These are phyloP conservation scores for Hemitrygon akajei DNA, from an alignment of 2,797 vertebrate genomes.

Conservation along the genomic window DNA sequence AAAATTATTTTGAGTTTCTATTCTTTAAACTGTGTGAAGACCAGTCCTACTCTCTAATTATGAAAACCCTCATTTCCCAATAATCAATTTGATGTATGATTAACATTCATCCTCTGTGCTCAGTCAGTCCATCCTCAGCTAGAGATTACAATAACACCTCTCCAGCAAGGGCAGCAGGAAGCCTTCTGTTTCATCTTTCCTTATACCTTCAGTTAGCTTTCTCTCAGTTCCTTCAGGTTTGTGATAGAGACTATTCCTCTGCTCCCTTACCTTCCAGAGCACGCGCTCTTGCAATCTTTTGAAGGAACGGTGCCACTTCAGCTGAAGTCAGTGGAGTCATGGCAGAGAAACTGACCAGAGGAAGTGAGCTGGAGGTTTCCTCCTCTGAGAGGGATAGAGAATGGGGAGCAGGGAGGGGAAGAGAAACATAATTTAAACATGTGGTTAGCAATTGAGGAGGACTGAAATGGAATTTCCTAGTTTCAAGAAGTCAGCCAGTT, in stretches of 20 bases:
- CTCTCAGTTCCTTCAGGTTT: not conserved
- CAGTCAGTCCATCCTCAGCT: too few species aligned
- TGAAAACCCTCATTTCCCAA: too few species aligned
- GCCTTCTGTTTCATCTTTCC: not conserved
- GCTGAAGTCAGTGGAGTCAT: slow-evolving; percentile 72
- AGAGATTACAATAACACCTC: too few species aligned
- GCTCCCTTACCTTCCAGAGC: slow-evolving; percentile 76
- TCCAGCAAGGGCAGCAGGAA: not conserved
- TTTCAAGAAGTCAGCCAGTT: not conserved
- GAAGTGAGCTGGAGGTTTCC: slow-evolving; percentile 72
- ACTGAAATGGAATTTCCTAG: not conserved
- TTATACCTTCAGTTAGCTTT: not conserved
- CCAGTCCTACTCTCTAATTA: too few species aligned
- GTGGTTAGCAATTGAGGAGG: not conserved
- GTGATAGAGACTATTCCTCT: not conserved
- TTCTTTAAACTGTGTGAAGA: too few species aligned
- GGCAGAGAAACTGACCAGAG: slow-evolving; percentile 81
- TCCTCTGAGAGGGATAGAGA: slow-evolving; percentile 58
- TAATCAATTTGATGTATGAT: too few species aligned
- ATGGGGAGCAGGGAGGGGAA: not conserved
- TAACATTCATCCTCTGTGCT: too few species aligned
- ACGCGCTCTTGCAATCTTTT: slow-evolving; percentile 82
- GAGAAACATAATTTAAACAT: not conserved
- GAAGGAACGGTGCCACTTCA: slow-evolving; percentile 85
- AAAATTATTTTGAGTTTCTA: too few species aligned